Base-by-base conservation (phyloP, 2,797 vertebrate species). In the Gallirallus australis region DNA sequence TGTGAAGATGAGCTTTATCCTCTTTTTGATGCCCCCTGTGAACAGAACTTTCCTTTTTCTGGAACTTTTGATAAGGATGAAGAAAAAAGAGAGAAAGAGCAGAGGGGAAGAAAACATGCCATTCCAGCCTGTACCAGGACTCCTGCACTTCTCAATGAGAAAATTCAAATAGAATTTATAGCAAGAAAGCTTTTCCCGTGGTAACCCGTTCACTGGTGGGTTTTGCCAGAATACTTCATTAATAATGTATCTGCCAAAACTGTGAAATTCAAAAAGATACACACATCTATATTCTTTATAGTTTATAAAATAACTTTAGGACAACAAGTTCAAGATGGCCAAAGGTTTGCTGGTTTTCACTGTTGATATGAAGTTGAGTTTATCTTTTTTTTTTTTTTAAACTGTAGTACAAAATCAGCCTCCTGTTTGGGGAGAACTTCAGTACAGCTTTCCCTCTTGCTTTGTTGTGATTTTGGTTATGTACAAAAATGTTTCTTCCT, bases 391-490 rank as follows among this genome's bases (percentile, higher is more conserved):
- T 77, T 20, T 27, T 47, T 47, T 21, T 18, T 8, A 18, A 77
- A 64, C 63, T 6, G 3, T 63, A 70, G 52, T 63, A 78, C 69
- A 82, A 84, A 93, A 80, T 88, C 70, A 73, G 52, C 25, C n/a
- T 91, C 53, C 11, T 78, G 11, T 89, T 88, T 92, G 80, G 79
- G 87, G 64, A 89, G 40, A 24, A 87, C 70, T 79, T 96, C 64
- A 82, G 73, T 83, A 82, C 61, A 73, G 11, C 80, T 92, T 96
- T 81, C 61, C 56, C 63, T 54, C 50, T 88, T 82, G 57, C 89
- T 94, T 95, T 94, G 60, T 91, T 88, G 90, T 95, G 35, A 76
- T 87, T 93, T 45, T 90, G 31, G 82, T 93, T 93, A 25, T 20
- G 27, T 82, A 64, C 65, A 85, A 71, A 94, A 96, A 80, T 61